A percentile compares a stretch with the other conserved stretches of the same genome.
These are phyloP conservation scores for Tenodera sinensis DNA, from an alignment of 2,888 invertebrate genomes.

Conservation along the genomic window DNA sequence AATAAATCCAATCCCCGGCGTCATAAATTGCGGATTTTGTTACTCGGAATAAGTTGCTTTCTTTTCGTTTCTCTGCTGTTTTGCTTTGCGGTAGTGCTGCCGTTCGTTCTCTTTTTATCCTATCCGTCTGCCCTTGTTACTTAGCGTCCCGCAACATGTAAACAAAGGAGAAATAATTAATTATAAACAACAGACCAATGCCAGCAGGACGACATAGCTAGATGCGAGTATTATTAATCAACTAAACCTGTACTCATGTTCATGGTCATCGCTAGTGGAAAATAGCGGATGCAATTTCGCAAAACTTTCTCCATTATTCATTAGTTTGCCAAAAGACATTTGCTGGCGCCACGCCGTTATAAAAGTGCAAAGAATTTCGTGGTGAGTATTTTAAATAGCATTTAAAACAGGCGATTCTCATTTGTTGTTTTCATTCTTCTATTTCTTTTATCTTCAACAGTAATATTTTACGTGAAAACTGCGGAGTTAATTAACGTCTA, in stretches of 20 bases:
- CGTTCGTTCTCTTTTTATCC: not conserved
- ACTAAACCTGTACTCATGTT: not conserved
- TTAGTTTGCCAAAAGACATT: not conserved
- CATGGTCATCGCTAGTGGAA: not conserved
- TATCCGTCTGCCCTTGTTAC: not conserved
- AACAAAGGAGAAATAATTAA: not conserved
- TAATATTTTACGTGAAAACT: not conserved
- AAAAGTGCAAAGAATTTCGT: not conserved
- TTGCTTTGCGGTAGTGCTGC: not conserved
- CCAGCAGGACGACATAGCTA: not conserved
- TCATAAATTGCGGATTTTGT: constrained; percentile 7
- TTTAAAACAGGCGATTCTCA: not conserved
- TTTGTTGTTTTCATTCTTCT: not conserved
- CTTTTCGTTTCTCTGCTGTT: not conserved
- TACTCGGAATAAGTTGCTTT: constrained; percentile 1
- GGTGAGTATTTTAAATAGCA: not conserved
- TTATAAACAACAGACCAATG: not conserved
- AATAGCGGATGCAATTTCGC: not conserved
- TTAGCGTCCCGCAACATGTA: not conserved
- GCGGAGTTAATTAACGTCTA: not conserved
- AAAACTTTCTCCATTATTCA: not conserved
- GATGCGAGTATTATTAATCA: not conserved
- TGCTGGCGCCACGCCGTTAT: not conserved
- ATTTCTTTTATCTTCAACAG: not conserved
- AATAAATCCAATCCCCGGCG: not conserved